Percentiles rank a stretch among this genome's conserved stretches.
Evolutionary conservation across 2,797 vertebrate genomes (phyloP).

Genomic region (Sebastes iracundus): DNA sequence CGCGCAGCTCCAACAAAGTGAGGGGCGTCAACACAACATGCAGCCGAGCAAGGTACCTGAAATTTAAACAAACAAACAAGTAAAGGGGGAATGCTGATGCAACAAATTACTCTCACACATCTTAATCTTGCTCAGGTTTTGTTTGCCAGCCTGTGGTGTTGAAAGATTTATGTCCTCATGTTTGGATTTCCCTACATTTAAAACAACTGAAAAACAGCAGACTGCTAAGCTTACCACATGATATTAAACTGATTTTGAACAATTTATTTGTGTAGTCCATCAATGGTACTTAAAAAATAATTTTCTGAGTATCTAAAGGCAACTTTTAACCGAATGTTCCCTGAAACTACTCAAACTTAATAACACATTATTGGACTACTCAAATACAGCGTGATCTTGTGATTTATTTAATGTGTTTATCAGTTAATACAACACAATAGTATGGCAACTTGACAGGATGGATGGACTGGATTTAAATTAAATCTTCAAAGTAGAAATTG

Average conservation of each 20-base stretch:
- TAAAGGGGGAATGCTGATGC: conserved; percentile 50
- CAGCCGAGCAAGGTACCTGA: conserved; percentile 21
- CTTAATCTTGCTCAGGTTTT: conserved; percentile 36
- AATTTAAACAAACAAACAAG: conserved; percentile 42
- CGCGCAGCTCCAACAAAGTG: conserved; percentile 38
- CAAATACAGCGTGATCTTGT: neutral
- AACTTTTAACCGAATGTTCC: neutral
- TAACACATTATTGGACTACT: neutral
- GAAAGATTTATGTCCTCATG: conserved; percentile 34
- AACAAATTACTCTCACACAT: conserved; percentile 29
- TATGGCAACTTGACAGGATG: neutral
- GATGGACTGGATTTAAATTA: neutral
- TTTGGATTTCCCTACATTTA: conserved; percentile 12
- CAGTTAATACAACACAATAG: neutral
- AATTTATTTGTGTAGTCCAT: neutral
- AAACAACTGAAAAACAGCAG: conserved; percentile 22
- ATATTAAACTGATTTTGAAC: neutral
- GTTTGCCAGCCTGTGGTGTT: conserved; percentile 13
- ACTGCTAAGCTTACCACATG: neutral
- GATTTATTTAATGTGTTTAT: neutral
- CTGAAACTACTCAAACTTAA: neutral
- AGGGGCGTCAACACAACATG: conserved; percentile 44
- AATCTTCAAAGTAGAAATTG: conserved; percentile 29
- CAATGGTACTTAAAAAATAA: neutral
- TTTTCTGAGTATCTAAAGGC: neutral